Evolutionary conservation across 2,888 invertebrate genomes (phyloP).

Genomic region (Alsophila aescularia): DNA sequence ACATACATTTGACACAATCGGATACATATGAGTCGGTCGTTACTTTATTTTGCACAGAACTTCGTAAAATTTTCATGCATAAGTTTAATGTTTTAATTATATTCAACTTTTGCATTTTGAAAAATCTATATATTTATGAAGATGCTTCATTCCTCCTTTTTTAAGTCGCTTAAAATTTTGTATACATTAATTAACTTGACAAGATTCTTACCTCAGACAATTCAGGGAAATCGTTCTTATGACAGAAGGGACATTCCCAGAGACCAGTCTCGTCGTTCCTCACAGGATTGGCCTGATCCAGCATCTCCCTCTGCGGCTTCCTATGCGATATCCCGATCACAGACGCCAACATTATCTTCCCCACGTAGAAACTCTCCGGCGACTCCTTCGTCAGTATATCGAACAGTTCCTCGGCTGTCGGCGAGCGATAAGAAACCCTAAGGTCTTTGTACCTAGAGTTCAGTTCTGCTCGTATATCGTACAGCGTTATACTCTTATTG

Average conservation of each 20-base stretch:
- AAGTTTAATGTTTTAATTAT: no score
- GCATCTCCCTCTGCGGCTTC: constrained; percentile 95
- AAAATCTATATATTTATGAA: no score
- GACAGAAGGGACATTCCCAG: constrained; percentile 99
- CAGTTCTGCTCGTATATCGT: constrained; percentile 98
- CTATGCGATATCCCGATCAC: constrained; percentile 93
- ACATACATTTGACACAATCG: no score
- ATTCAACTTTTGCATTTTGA: no score
- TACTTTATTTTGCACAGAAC: no score
- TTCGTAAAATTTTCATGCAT: no score
- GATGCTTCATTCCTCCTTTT: no score
- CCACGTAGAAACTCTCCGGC: constrained; percentile 95
- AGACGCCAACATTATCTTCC: constrained; percentile 92
- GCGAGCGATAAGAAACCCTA: constrained; percentile 89
- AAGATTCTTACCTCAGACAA: constrained; percentile 88
- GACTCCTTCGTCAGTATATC: constrained; percentile 98
- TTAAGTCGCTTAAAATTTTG: no score
- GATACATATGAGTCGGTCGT: no score
- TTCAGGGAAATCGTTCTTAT: constrained; percentile 97
- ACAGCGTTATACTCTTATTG: constrained; percentile 96
- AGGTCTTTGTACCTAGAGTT: constrained; percentile 97
- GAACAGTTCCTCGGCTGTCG: constrained; percentile 94
- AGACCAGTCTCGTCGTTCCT: constrained; percentile 96
- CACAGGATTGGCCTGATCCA: constrained; percentile 98
- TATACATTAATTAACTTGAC: neutral